Base-by-base conservation (phyloP, 2,888 invertebrate species). In the Agriopis aurantiaria region DNA sequence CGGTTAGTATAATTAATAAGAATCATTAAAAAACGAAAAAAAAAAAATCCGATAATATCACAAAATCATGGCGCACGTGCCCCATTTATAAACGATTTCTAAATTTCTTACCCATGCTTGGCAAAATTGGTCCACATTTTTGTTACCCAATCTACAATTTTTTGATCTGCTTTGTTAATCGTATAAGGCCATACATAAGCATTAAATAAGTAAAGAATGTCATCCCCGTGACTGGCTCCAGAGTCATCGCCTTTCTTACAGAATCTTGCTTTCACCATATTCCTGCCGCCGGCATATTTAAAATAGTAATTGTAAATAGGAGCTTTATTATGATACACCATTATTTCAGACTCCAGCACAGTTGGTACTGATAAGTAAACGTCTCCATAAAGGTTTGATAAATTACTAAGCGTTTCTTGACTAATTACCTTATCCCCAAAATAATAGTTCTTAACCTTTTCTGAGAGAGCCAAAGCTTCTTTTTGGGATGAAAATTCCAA, bases 101-200 rank as follows among this genome's bases (percentile, higher is more conserved):
- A 10, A n/a, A 55, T 0, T 0, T 61, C 83, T 33, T 79, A 93
- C 93, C 92, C 90, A 74, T 86, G 88, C 84, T 92, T 93, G 3
- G 93, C 93, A 73, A 92, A 93, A 74, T 93, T 90, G 0, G 88
- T 91, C 93, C 93, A 93, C 80, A 93, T 77, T 48, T 81, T 83
- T 1, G 92, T 91, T 77, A 93, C 84, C 74, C 79, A 80, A 17
- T 91, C 80, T 23, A 93, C 88, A 14, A 91, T 78, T 72, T 75
- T 76, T 23, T 76, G 76, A 77, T 93, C 93, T 49, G 81, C 73
- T 49, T 80, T 69, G 52, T 68, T 86, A 11, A 89, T 82, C n/a
- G 78, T 66, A 43, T 88, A 88, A 0, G 91, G 89, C 82, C 88
- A 86, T 7, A 91, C 62, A 33, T 78, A 79, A 1, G 84, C 83